Evolutionary conservation across 1,140 invertebrate species (phyloP).

Genomic region (Ooceraea biroi): DNA sequence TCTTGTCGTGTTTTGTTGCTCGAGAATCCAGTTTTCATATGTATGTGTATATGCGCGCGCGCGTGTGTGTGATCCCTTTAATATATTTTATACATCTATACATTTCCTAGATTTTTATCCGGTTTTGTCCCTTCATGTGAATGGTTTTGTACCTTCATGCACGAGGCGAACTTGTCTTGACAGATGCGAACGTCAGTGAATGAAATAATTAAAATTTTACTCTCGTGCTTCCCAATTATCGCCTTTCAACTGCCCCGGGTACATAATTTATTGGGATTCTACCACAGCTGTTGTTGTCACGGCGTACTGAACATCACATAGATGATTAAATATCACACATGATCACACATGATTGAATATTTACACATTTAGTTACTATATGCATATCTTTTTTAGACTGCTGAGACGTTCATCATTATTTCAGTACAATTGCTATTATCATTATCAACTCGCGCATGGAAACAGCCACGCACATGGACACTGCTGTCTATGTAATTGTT

Average conservation of each 20-base stretch:
- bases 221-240: not conserved
- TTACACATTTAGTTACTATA: not conserved
- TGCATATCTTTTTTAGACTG: not conserved
- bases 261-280: slow-evolving; percentile 10
- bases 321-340: too few relatives aligned
- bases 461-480: not conserved
- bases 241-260: not conserved
- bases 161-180: not conserved
- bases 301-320: not conserved
- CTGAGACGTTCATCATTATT: slow-evolving; percentile 24
- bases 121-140: not conserved
- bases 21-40: slow-evolving; percentile 7
- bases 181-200: not conserved
- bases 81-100: not conserved
- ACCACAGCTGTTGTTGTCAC: slow-evolving; percentile 14
- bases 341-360: slow-evolving; percentile 3
- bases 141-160: too few relatives aligned
- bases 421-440: slow-evolving; percentile 14
- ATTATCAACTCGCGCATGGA: not conserved
- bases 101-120: not conserved
- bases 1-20: not conserved
- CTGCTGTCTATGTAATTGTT: not conserved
- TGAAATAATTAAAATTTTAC: slow-evolving; percentile 40
- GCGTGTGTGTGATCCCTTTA: too few relatives aligned
- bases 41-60: not conserved